Base-by-base conservation (phyloP, 1,140 invertebrate genomes). In the Aphelenchoides besseyi region DNA sequence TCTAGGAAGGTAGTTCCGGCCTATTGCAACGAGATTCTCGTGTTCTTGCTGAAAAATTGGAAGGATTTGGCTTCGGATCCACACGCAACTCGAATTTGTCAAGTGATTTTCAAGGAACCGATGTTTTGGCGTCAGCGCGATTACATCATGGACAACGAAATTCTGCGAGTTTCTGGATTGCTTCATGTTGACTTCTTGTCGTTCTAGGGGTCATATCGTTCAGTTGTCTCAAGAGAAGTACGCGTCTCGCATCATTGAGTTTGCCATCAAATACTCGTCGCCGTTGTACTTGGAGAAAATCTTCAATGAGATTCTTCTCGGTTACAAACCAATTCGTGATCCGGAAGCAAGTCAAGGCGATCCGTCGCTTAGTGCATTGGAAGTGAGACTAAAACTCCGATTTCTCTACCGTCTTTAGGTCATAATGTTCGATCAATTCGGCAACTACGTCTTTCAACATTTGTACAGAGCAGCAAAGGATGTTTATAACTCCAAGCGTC, bases 401-500 rank as follows among this genome's bases (percentile, higher is more conserved):
- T 23, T 48, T 48, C 41, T 48, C 41, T 23, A 16, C 32, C 41
- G 68, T 2, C 41, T 78, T 12, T 68, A 77, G 52, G 66, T 75
- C n/a, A 64, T 77, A 66, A 66, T 77, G 23, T 77, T 77, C 72
- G 76, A 77, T 41, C 76, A 77, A 66, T 77, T 66, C 62, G 76
- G 76, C 30, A 77, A 77, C 68, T 77, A 77, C 53, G 76, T 77
- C 33, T 64, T 77, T 28, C 76, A 77, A 35, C 57, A 62, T 12
- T 73, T 77, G 52, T 72, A 77, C 9, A 64, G 12, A 3, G 62
- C 63, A 29, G 64, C 64, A 9, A 52, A 29, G 18, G 29, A 67
- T 23, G 36, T 67, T 48, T n/a, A n/a, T n/a, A n/a, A n/a, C n/a
- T n/a, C n/a, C n/a, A n/a, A n/a, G n/a, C n/a, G n/a, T n/a, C n/a